Base-by-base conservation (phyloP, 2,888 invertebrate species). In the Amphipoea lucens region DNA sequence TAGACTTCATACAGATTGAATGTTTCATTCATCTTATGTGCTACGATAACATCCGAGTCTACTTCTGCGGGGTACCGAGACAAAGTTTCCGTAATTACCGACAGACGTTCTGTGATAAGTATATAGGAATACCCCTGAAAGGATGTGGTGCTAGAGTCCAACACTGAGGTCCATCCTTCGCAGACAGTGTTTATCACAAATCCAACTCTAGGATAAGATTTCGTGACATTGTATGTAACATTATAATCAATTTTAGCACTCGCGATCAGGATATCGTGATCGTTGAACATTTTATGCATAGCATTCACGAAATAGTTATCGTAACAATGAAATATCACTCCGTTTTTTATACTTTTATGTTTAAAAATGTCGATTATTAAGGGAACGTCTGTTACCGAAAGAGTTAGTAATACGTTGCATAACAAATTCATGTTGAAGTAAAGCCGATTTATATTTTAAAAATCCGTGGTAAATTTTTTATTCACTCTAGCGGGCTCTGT, bases 1-100 rank as follows among this genome's bases (percentile, higher is more conserved):
- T 96, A 97, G 11, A 96, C 91, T 90, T 97, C 97, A 83, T 95
- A 94, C 51, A 97, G 91, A 23, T 90, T 81, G 83, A 91, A 94
- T 36, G 80, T 79, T 11, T 85, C 87, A 29, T 90, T 79, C 2
- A 81, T 86, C 71, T 91, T 90, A 73, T 90, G 79, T 9, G 95
- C 92, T 7, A 97, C 85, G 23, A 93, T 94, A 7, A 97, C 90
- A 88, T 97, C 97, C 0, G 97, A 96, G 88, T 97, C 95, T 2
- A 97, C 91, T 88, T 96, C 96, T 40, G 97, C 88, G 5, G 94
- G 93, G 76, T 95, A 94, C 12, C 88, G 84, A 14, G 94, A 91
- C n/a, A 97, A 90, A 62, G 86, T 83, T n/a, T 92, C 79, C 1
- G 86, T 79, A 11, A 94, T 93, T 65, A 87, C 83, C 29, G 86